Conservation (phyloP, 2,113 vertebrate species). For the Rhynchopsitta pachyrhyncha region DNA sequence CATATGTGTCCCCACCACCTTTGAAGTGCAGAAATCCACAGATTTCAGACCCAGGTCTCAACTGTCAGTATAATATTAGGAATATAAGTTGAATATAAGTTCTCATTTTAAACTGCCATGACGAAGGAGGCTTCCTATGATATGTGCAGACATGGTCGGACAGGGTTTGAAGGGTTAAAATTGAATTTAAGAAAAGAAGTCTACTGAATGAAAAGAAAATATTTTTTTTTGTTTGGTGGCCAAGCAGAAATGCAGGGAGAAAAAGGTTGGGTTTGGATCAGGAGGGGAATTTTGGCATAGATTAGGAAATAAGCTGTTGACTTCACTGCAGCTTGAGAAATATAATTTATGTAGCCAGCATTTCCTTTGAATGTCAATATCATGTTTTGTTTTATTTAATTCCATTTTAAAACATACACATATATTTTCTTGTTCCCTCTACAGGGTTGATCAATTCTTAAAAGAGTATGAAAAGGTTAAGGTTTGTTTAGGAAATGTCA, state of each 20-base stretch:
- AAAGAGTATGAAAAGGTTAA: conserved; percentile 62
- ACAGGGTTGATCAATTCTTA: conserved; percentile 42
- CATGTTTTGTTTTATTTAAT: conserved; percentile 43
- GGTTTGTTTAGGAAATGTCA: conserved; percentile 63
- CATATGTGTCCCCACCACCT: neutral
- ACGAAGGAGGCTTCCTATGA: neutral
- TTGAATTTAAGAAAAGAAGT: neutral
- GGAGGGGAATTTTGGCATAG: neutral
- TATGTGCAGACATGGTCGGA: neutral
- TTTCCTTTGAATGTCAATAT: conserved; percentile 50
- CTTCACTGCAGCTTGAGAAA: neutral
- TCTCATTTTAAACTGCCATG: neutral
- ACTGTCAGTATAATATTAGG: neutral
- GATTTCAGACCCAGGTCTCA: neutral
- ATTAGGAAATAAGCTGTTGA: neutral
- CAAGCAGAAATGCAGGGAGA: neutral
- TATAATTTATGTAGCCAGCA: neutral
- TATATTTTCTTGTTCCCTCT: conserved; percentile 38
- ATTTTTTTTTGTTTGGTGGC: neutral
- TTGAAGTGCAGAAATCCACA: neutral
- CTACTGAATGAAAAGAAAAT: neutral
- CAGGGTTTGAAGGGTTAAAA: neutral
- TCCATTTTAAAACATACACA: conserved; percentile 28
- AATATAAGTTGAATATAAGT: neutral
- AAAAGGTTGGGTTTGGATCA: neutral